Evolutionary conservation across 2,797 vertebrate genomes (phyloP).

Genomic region (Myripristis jacobus): DNA sequence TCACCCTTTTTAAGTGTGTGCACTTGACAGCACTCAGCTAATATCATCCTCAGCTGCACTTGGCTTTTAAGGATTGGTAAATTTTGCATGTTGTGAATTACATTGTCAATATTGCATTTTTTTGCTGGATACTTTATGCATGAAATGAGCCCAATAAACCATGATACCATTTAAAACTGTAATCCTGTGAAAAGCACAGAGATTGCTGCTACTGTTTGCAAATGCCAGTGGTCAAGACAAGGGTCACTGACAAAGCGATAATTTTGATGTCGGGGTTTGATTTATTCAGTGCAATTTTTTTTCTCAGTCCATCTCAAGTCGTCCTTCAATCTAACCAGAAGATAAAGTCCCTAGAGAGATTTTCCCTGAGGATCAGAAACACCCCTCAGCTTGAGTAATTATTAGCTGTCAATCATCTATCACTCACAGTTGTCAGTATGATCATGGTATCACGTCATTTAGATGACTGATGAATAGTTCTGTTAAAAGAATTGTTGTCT

Average conservation of each 20-base stretch:
- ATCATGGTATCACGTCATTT: slow-evolving; percentile 47
- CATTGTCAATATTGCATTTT: background rate
- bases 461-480: slow-evolving; percentile 71
- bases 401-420: slow-evolving; percentile 74
- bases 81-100: background rate
- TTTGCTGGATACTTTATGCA: no score
- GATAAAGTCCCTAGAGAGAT: slow-evolving; percentile 54
- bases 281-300: slow-evolving; percentile 39
- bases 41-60: slow-evolving; percentile 12
- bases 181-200: slow-evolving; percentile 7
- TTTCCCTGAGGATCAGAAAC: slow-evolving; percentile 50
- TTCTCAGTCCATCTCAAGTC: slow-evolving; percentile 39
- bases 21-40: slow-evolving; percentile 10
- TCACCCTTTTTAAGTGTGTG: background rate
- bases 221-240: background rate
- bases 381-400: slow-evolving; percentile 67
- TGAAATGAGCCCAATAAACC: background rate
- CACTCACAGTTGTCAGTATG: slow-evolving; percentile 58
- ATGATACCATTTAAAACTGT: background rate
- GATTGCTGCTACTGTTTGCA: slow-evolving; percentile 3
- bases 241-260: slow-evolving; percentile 14
- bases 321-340: slow-evolving; percentile 43
- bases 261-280: slow-evolving; percentile 32
- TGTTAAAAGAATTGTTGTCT: slow-evolving; percentile 15
- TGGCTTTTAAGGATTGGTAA: background rate